Conservation (phyloP, 1,140 invertebrate species). For the Amyelois transitella region DNA sequence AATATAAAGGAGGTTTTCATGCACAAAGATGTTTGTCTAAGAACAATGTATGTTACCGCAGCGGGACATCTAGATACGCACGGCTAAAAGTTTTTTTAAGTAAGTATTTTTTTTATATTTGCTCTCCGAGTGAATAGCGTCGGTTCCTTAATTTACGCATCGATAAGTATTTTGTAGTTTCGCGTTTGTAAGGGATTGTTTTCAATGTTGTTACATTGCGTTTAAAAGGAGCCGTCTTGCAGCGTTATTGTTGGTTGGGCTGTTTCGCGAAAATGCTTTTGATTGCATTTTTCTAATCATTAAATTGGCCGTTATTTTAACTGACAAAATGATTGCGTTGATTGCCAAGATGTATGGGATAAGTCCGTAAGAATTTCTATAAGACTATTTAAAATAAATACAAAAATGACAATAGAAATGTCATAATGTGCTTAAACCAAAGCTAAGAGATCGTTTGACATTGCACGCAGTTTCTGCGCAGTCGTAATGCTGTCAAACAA, state of each 20-base stretch:
- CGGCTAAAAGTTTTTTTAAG: constrained; percentile 53
- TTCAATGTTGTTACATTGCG: constrained; percentile 58
- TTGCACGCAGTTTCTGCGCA: too few species aligned
- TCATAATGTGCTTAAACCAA: too few species aligned
- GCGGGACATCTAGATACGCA: constrained; percentile 66
- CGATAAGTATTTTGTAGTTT: constrained; percentile 60
- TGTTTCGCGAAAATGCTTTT: constrained; percentile 25
- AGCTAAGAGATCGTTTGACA: too few species aligned
- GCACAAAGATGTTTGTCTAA: constrained; percentile 67
- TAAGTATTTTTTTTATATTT: constrained; percentile 55
- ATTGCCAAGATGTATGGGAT: too few species aligned
- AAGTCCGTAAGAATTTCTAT: too few species aligned
- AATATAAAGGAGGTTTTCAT: constrained; percentile 42
- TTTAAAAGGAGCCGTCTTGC: constrained; percentile 13
- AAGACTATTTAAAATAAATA: too few species aligned
- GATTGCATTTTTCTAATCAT: not conserved
- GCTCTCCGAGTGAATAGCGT: constrained; percentile 55
- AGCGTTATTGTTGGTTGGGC: not conserved
- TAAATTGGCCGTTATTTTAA: not conserved
- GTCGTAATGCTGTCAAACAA: too few species aligned
- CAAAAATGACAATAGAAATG: too few species aligned
- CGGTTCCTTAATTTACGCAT: constrained; percentile 70
- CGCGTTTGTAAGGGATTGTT: constrained; percentile 61
- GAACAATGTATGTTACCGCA: constrained; percentile 62
- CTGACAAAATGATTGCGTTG: too few species aligned